A percentile compares a stretch with the other conserved stretches of the same genome.
These are phyloP conservation scores for Clitarchus hookeri DNA, from an alignment of 2,888 invertebrate species.

Conservation along the genomic window DNA sequence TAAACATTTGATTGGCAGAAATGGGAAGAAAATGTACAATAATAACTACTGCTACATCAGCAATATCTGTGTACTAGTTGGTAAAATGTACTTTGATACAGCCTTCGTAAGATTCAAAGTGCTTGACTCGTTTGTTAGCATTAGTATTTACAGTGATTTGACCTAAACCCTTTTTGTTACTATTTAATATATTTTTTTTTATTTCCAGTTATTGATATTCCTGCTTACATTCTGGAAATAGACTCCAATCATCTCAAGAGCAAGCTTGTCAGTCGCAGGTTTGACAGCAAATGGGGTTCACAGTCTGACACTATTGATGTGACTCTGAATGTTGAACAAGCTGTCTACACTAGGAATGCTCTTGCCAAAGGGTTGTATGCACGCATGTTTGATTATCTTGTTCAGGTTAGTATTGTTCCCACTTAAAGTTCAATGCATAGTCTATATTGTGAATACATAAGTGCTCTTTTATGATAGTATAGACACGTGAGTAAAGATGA, in stretches of 20 bases:
- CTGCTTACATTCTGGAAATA: conserved; percentile 64
- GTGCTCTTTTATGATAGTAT: not conserved
- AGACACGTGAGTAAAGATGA: not conserved
- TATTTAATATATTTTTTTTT: not conserved
- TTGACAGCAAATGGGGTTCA: conserved; percentile 71
- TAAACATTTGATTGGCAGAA: not conserved
- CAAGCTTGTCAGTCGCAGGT: conserved; percentile 64
- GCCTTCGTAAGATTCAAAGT: too few relatives aligned
- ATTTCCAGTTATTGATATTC: conserved; percentile 62
- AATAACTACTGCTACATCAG: too few relatives aligned
- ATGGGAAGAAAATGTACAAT: not conserved
- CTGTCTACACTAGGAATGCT: conserved; percentile 66
- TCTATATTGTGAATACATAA: not conserved
- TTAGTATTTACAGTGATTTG: too few relatives aligned
- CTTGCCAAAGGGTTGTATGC: conserved; percentile 68
- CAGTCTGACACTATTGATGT: conserved; percentile 67
- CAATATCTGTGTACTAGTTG: too few relatives aligned
- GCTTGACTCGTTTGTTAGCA: too few relatives aligned
- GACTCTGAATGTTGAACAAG: conserved; percentile 66
- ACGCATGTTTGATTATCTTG: conserved; percentile 66
- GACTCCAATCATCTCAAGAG: conserved; percentile 58
- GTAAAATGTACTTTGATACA: too few relatives aligned
- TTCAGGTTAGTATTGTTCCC: conserved; percentile 52
- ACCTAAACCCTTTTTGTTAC: too few relatives aligned
- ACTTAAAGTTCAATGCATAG: not conserved